phyloP scores from a whole-genome alignment of 2,888 invertebrate genomes.

The Lymantria dispar region DNA sequence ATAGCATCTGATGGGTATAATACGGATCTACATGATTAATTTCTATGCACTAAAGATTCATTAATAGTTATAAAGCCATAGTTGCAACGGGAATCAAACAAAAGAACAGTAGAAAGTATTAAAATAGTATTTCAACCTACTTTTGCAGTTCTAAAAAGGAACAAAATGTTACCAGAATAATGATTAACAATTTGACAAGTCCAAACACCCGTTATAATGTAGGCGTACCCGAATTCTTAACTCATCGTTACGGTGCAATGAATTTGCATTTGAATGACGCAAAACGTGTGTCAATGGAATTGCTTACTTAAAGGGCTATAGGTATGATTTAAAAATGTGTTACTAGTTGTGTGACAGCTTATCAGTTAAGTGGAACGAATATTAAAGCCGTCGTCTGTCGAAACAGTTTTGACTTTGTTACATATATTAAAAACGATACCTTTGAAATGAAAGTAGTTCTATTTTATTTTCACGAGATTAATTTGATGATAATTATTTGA shows the following conservation, averaged over 20 bases:
- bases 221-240: slow-evolving; percentile 40
- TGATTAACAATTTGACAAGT: slow-evolving; percentile 38
- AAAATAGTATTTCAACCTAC: slow-evolving; percentile 2
- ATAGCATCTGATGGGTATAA: neutral
- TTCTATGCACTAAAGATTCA: neutral
- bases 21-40: neutral
- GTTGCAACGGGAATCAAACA: neutral
- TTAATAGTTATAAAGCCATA: neutral
- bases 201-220: slow-evolving; percentile 43
- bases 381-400: slow-evolving; percentile 10
- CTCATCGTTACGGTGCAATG: slow-evolving; percentile 29
- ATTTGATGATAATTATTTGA: neutral
- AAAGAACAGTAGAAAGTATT: neutral
- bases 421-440: neutral
- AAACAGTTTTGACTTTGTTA: slow-evolving; percentile 1
- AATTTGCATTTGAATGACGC: slow-evolving; percentile 36
- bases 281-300: slow-evolving; percentile 7
- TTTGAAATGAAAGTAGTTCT: neutral
- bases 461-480: neutral
- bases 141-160: slow-evolving; percentile 28
- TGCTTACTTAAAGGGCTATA: slow-evolving; percentile 25
- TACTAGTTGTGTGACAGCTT: slow-evolving; percentile 22
- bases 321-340: slow-evolving; percentile 17
- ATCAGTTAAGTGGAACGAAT: slow-evolving; percentile 25
- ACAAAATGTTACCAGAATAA: slow-evolving; percentile 44